Conservation (phyloP, 2,113 vertebrate species). For the Tychaedon coryphoeus region DNA sequence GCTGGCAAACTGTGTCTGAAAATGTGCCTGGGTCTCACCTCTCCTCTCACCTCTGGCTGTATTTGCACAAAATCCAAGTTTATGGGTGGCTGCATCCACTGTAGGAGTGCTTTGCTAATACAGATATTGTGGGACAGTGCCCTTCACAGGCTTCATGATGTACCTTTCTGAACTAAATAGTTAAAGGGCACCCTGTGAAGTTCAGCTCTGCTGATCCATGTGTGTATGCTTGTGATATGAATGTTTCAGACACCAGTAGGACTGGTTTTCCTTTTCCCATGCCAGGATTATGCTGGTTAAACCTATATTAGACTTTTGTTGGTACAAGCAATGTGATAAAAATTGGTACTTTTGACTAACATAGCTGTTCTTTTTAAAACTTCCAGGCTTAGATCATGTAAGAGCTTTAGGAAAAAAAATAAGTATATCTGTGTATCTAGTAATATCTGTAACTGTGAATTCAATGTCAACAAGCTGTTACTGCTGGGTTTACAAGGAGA, state of each 20-base stretch:
- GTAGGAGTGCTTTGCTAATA: background rate
- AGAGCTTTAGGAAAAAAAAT: background rate
- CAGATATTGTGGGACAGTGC: background rate
- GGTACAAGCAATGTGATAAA: background rate
- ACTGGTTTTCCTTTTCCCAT: background rate
- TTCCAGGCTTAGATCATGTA: background rate
- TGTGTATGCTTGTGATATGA: fast-evolving
- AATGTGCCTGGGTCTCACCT: background rate
- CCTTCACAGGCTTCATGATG: background rate
- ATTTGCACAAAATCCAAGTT: background rate
- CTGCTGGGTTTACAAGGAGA: background rate
- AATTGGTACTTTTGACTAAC: background rate
- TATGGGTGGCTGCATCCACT: background rate
- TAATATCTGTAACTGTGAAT: background rate
- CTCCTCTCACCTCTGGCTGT: background rate
- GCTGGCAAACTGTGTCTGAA: background rate
- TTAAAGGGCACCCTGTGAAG: background rate
- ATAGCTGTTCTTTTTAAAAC: background rate
- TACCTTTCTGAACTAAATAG: background rate
- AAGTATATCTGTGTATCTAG: background rate
- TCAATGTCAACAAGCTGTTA: background rate
- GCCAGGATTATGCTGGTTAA: background rate
- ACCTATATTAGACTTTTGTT: background rate
- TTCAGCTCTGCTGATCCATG: background rate
- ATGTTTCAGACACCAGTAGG: background rate